Conservation (phyloP, 2,888 invertebrate species). For the Ethmia dodecea region DNA sequence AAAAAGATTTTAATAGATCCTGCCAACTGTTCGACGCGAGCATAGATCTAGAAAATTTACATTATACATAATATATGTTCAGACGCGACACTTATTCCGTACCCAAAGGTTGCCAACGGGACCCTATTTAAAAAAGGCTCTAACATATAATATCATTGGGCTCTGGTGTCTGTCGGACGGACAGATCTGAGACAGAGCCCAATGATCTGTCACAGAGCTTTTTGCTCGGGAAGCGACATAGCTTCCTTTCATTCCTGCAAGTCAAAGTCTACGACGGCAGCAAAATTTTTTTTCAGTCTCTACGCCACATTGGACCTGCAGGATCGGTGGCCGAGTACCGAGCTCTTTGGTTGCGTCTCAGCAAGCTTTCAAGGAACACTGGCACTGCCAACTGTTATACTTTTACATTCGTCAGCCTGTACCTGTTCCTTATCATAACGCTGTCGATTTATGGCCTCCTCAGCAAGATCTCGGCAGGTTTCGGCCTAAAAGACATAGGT, state of each 20-base stretch:
- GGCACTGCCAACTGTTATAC: conserved; percentile 83
- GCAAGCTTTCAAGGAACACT: conserved; percentile 81
- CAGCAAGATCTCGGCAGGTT: conserved; percentile 84
- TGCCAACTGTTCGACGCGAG: no score
- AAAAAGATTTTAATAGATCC: no score
- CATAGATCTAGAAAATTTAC: no score
- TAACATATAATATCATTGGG: no score
- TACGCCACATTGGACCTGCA: conserved; percentile 83
- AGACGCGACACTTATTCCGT: no score
- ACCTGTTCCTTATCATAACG: conserved; percentile 84
- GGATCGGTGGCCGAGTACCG: conserved; percentile 83
- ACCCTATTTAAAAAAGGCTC: no score
- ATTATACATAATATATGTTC: no score
- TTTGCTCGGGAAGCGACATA: background rate
- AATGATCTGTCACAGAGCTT: background rate
- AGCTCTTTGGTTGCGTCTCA: conserved; percentile 83
- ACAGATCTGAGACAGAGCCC: no score
- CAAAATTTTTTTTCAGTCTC: no score
- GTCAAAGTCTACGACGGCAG: background rate
- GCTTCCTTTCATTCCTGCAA: background rate
- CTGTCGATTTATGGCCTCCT: conserved; percentile 85
- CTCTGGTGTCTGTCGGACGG: no score
- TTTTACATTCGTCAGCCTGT: conserved; percentile 82
- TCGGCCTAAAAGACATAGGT: conserved; percentile 85
- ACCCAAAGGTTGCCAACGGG: no score